Evolutionary conservation across 2,888 invertebrate genomes (phyloP).

Genomic region (Philhelius pedissequus): DNA sequence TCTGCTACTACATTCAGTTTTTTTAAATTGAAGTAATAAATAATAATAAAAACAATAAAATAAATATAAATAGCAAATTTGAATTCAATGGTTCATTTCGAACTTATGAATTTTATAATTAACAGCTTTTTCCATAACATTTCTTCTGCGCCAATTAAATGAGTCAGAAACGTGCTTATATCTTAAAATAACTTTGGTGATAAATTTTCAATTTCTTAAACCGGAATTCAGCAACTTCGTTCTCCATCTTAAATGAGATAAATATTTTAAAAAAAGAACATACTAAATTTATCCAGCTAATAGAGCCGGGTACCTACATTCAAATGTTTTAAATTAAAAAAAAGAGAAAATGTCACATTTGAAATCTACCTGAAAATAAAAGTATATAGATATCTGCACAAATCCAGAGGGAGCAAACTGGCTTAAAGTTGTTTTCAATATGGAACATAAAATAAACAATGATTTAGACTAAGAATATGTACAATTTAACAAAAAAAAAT

Average conservation of each 20-base stretch:
- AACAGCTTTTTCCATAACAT: neutral
- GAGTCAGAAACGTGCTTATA: constrained; percentile 5
- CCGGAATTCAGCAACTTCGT: neutral
- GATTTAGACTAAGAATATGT: neutral
- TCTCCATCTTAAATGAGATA: neutral
- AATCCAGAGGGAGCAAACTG: neutral
- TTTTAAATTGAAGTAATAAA: neutral
- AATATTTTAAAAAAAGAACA: neutral
- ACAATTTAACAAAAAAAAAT: neutral
- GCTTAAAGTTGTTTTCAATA: neutral
- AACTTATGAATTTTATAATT: neutral
- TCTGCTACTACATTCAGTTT: neutral
- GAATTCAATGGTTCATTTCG: neutral
- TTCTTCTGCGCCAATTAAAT: neutral
- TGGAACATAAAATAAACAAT: neutral
- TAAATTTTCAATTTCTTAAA: neutral
- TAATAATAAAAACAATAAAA: neutral
- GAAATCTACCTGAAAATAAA: constrained; percentile 27
- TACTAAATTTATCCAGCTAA: constrained; percentile 2
- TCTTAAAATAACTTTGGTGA: neutral
- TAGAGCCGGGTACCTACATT: neutral
- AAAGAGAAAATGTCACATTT: neutral
- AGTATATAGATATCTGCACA: neutral
- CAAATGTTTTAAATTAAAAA: neutral
- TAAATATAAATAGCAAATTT: neutral